Evolutionary conservation across 2,113 vertebrate species (phyloP).

Genomic region (Notarius lentiginosus): DNA sequence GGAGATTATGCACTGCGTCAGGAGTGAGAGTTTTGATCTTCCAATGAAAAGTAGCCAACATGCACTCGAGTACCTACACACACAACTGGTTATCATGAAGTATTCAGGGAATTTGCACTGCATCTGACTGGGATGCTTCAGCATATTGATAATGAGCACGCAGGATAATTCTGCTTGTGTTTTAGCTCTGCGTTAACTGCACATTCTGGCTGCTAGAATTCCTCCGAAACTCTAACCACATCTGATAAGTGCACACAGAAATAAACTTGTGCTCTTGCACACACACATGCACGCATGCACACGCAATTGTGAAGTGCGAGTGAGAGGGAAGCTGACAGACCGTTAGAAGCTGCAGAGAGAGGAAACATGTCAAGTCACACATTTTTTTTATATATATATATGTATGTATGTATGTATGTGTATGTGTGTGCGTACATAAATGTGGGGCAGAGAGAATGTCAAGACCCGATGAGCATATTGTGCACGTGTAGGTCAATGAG

Average conservation of each 20-base stretch:
- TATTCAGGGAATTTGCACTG: constrained; percentile 26
- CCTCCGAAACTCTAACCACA: not conserved
- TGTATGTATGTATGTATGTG: constrained; percentile 9
- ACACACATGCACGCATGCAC: constrained; percentile 9
- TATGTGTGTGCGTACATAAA: not conserved
- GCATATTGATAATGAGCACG: constrained; percentile 3
- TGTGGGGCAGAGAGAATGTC: not conserved
- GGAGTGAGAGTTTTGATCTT: not conserved
- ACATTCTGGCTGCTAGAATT: not conserved
- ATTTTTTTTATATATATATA: too few species aligned
- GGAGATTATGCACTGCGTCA: constrained; percentile 44
- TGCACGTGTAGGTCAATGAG: not conserved
- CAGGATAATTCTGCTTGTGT: constrained; percentile 26
- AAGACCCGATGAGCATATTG: constrained; percentile 14
- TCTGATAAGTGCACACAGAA: not conserved
- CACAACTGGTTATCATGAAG: constrained; percentile 16
- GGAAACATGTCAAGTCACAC: constrained; percentile 29
- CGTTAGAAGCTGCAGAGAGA: constrained; percentile 41
- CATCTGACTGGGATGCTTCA: constrained; percentile 37
- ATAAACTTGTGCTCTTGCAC: not conserved
- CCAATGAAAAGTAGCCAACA: constrained; percentile 7
- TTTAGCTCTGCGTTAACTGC: not conserved
- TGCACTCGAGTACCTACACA: constrained; percentile 18
- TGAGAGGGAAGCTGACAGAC: constrained; percentile 18
- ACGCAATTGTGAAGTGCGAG: constrained; percentile 9